Conservation (phyloP, 2,888 invertebrate genomes). For the Xanthia icteritia region DNA sequence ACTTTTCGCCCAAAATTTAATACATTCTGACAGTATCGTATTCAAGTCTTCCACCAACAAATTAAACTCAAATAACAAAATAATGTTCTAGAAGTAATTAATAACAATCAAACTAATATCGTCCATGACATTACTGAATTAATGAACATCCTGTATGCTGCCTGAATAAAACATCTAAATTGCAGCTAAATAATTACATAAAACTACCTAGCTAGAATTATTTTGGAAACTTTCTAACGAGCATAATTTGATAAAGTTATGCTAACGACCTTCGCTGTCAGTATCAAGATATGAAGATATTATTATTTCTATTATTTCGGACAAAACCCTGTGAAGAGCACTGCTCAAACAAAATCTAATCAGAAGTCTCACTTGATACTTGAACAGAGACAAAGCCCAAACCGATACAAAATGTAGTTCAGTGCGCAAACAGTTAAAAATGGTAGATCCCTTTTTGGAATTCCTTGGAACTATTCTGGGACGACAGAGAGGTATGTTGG, state of each 20-base stretch:
- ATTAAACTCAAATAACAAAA: not conserved
- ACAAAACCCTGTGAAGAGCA: conserved; percentile 41
- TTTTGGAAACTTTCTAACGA: conserved; percentile 43
- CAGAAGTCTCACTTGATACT: conserved; percentile 31
- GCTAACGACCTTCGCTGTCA: conserved; percentile 44
- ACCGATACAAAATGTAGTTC: not conserved
- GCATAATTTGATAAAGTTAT: conserved; percentile 24
- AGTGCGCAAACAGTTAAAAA: not conserved
- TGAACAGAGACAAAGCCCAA: not conserved
- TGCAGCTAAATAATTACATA: conserved; percentile 37
- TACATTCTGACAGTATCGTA: not conserved
- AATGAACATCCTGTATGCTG: conserved; percentile 28
- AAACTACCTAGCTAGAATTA: conserved; percentile 3
- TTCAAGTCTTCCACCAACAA: not conserved
- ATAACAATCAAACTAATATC: conserved; percentile 16
- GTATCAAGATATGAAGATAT: conserved; percentile 34
- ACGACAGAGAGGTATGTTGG: not conserved
- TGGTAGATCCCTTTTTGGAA: not conserved
- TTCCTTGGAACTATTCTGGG: not conserved
- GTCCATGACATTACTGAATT: conserved; percentile 44
- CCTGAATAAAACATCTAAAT: conserved; percentile 35
- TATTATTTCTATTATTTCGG: conserved; percentile 52
- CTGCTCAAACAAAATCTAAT: conserved; percentile 8
- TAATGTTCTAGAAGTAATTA: not conserved
- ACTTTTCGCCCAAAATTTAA: no score